phyloP scores from a whole-genome alignment of 2,888 invertebrate genomes.

The Petrophora chlorosata region DNA sequence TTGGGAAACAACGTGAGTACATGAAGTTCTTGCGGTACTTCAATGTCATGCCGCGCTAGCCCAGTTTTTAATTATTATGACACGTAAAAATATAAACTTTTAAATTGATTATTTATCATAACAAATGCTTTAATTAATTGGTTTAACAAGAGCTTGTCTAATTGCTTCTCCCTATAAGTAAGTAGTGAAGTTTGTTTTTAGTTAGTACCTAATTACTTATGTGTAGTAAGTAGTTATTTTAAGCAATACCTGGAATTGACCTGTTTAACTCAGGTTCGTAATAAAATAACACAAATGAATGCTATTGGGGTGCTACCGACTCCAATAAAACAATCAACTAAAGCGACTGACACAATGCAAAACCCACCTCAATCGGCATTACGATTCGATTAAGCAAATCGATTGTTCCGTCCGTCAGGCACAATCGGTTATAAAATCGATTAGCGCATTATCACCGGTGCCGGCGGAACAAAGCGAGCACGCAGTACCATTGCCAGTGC shows the following conservation, averaged over 20 bases:
- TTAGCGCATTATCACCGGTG: slow-evolving; percentile 25
- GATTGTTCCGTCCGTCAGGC: slow-evolving; percentile 23
- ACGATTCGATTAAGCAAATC: slow-evolving; percentile 28
- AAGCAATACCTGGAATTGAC: not conserved
- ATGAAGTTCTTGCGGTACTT: too few relatives aligned
- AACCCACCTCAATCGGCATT: slow-evolving; percentile 14
- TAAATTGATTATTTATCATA: too few relatives aligned
- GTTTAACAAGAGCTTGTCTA: too few relatives aligned
- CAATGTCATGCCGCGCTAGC: too few relatives aligned
- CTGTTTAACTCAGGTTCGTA: not conserved
- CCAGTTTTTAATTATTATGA: too few relatives aligned
- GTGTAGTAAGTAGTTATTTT: too few relatives aligned
- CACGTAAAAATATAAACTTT: too few relatives aligned
- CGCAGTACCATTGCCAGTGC: slow-evolving; percentile 10
- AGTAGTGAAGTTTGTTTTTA: too few relatives aligned
- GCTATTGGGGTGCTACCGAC: not conserved
- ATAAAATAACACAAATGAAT: slow-evolving; percentile 4
- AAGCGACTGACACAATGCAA: slow-evolving; percentile 2
- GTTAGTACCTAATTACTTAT: too few relatives aligned
- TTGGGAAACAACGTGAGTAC: too few relatives aligned
- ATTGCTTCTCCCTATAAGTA: too few relatives aligned
- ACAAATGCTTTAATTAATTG: too few relatives aligned
- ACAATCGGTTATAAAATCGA: slow-evolving; percentile 29
- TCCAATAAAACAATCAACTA: slow-evolving; percentile 24
- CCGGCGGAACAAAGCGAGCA: slow-evolving; percentile 21